Conservation (phyloP, 1,140 invertebrate genomes). For the Aradophagus sp. region DNA sequence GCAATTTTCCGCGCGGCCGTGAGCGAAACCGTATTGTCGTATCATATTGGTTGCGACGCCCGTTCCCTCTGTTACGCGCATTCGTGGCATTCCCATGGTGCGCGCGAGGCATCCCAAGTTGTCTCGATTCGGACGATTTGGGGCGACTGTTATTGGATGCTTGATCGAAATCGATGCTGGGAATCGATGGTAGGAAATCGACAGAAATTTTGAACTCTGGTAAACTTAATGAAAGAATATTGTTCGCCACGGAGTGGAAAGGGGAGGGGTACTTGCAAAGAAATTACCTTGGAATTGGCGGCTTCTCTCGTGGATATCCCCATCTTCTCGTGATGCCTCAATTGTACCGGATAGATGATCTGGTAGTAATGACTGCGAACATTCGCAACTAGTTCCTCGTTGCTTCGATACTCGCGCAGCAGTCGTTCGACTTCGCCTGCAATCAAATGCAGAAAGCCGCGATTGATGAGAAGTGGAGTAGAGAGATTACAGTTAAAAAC, state of each 20-base stretch:
- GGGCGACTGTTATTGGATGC: no score
- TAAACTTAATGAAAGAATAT: conserved; percentile 37
- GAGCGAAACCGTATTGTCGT: no score
- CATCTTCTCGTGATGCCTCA: conserved; percentile 95
- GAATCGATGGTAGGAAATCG: no score
- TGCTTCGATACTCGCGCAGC: conserved; percentile 90
- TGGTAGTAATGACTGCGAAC: conserved; percentile 93
- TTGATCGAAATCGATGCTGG: no score
- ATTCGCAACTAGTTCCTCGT: conserved; percentile 91
- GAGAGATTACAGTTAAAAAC: conserved; percentile 11
- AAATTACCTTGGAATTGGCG: conserved; percentile 85
- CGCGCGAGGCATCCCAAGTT: no score
- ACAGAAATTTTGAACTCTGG: no score
- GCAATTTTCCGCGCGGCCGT: no score
- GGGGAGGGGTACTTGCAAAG: background rate
- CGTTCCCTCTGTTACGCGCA: no score
- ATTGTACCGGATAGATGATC: conserved; percentile 95
- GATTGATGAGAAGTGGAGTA: conserved; percentile 16
- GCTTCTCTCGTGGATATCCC: conserved; percentile 93
- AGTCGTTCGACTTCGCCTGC: conserved; percentile 91
- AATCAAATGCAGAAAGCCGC: conserved; percentile 61
- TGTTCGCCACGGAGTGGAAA: no score
- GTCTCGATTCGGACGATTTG: no score
- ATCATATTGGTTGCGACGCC: no score
- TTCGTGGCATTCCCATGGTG: no score